Evolutionary conservation across 2,888 invertebrate species (phyloP), one percentile per base, ranked within the genome.

Genomic region (Tinea pellionella): DNA sequence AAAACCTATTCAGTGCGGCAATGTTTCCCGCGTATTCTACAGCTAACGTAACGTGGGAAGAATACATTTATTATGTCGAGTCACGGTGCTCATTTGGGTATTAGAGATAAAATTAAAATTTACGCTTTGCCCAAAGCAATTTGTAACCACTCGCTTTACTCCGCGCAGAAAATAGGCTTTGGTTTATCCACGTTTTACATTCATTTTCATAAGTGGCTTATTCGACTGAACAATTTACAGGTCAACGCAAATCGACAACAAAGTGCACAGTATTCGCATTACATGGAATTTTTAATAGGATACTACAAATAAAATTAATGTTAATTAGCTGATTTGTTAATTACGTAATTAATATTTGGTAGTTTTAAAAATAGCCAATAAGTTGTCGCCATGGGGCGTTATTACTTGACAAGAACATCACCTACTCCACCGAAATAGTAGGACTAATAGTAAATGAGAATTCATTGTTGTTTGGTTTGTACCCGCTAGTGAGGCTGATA

Each of bases 21-120:
- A 53, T 16, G 24, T 47, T 47, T 29, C 32, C 55, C 57, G 32
- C 57, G 57, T 8, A 32, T 32, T 30, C 15, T 32, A 15, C 30
- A 15, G 32, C 57, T 24, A 57, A 53, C 53, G 74, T 80, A 81
- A 81, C 83, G 80, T 84, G 82, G 80, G 75, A 83, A 83, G 74
- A 78, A 80, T 80, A 84, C 83, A 85, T 86, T 87, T 85, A 82
- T 86, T 83, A 85, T 80, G 83, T 80, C 77, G 80, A 86, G 84
- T 84, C 86, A 85, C 83, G 85, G 77, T 77, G 79, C 84, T 85
- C 85, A 85, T 85, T 87, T 83, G 85, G 84, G 82, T 85, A 85
- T 85, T 84, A 86, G 83, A 86, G 86, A 87, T 86, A 86, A 87
- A 85, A 86, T 87, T 86, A 86, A 87, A 85, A 86, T 87, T 85